Evolutionary conservation across 2,113 vertebrate genomes (phyloP), one percentile per base, ranked within the genome.

Genomic region (Typhlomys cinereus): DNA sequence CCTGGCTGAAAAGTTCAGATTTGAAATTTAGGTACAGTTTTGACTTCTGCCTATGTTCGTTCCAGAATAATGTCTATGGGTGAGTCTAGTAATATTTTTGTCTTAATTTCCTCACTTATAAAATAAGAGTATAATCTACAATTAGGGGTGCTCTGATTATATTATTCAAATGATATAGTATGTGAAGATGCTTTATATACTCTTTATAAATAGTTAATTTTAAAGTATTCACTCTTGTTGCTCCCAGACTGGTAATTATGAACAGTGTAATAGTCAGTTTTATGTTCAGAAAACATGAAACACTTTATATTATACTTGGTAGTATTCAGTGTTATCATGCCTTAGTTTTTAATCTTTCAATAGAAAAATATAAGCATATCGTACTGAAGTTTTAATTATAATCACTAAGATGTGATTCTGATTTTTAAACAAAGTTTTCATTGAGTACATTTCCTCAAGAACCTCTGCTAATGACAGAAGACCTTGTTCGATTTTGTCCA

Each of bases 11-110:
- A 57, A 48, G 12, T 74, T 12, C 82, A 7, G 50, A 78, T 52
- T 88, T 92, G 64, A 91, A 87, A 96, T 80, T 67, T 59, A 83
- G 71, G 62, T 61, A 76, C 13, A 92, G 27, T 67, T 95, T 79
- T 95, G 57, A 91, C 41, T 91, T 20, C 39, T 71, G 36, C 66
- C 83, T 96, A 29, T 83, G 52, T 92, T 88, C 83, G n/a, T 85
- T 66, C 29, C 66, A 67, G 14, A 89, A 31, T 5, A 67, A 0
- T 85, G 34, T 82, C 27, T 25, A 11, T 44, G 12, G 21, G 44
- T 48, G 2, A 89, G 25, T 2, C 61, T 54, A 70, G 21, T 34
- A 70, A 78, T 39, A 27, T 34, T 85, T 92, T 64, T 85, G 66
- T 81, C 64, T 86, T 75, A 61, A 15, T 67, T 70, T 89, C 8